Conservation (phyloP, 1,140 invertebrate species). For the Drosophila murphyi region DNA sequence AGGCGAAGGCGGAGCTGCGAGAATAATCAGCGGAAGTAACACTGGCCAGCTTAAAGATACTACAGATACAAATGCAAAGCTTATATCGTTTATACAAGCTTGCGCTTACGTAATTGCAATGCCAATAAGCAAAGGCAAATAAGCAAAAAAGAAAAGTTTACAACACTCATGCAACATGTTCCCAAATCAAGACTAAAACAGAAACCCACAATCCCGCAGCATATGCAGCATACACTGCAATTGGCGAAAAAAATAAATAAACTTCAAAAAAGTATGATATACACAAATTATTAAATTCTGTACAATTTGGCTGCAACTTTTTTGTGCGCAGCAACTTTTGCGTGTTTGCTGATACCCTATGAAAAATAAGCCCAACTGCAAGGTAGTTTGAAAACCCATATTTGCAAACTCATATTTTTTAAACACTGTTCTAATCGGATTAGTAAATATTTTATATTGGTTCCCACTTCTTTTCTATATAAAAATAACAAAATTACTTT, state of each 20-base stretch:
- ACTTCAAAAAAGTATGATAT: constrained; percentile 22
- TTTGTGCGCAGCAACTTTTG: constrained; percentile 22
- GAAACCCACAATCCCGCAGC: constrained; percentile 12
- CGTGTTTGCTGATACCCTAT: constrained; percentile 22
- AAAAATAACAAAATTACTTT: too few relatives aligned
- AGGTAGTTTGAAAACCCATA: background rate
- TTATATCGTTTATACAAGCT: constrained; percentile 12
- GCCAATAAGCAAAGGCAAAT: constrained; percentile 23
- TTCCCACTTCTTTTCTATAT: too few relatives aligned
- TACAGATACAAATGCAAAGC: background rate
- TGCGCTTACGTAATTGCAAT: constrained; percentile 55
- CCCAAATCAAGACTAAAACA: constrained; percentile 25
- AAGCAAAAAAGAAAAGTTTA: constrained; percentile 5
- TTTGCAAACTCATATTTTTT: too few relatives aligned
- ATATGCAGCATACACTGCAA: constrained; percentile 16
- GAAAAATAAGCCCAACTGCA: background rate
- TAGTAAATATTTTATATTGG: too few relatives aligned
- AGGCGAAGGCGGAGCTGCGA: background rate
- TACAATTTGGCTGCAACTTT: constrained; percentile 37
- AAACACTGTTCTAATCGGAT: too few relatives aligned
- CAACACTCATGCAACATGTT: constrained; percentile 50
- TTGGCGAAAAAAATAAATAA: background rate
- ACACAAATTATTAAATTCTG: constrained; percentile 60
- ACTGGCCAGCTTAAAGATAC: constrained; percentile 4
- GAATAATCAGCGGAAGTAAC: constrained; percentile 12